Percentiles rank a stretch among this genome's conserved stretches.
Evolutionary conservation across 2,113 vertebrate genomes (phyloP).

Genomic region (Monopterus albus): DNA sequence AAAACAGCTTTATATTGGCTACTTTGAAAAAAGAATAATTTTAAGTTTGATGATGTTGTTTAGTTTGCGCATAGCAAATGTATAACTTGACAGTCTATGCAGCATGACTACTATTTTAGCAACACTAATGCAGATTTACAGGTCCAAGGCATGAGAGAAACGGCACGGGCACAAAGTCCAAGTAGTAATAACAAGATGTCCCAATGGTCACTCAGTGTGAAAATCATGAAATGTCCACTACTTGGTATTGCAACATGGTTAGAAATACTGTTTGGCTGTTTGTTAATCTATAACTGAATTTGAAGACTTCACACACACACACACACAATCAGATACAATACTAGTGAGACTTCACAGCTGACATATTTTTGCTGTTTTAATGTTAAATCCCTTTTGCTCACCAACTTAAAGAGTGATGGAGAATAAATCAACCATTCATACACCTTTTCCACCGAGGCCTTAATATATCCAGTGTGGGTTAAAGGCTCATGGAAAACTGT

Average conservation of each 20-base stretch:
- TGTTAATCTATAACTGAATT: constrained; percentile 47
- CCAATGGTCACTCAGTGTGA: constrained; percentile 29
- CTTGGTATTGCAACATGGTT: constrained; percentile 42
- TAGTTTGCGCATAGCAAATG: neutral
- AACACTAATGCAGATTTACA: neutral
- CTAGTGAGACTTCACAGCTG: neutral
- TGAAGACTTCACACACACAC: neutral
- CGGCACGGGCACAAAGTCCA: constrained; percentile 24
- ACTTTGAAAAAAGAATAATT: neutral
- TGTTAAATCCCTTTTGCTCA: constrained; percentile 40
- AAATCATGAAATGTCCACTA: constrained; percentile 49
- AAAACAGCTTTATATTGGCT: neutral
- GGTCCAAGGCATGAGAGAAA: neutral
- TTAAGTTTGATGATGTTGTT: neutral
- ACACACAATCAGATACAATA: constrained; percentile 5
- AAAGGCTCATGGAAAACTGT: neutral
- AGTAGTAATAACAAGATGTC: constrained; percentile 29
- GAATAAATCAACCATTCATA: constrained; percentile 65
- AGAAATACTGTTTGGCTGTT: constrained; percentile 49
- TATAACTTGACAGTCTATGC: neutral
- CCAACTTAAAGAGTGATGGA: constrained; percentile 22
- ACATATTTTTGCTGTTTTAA: constrained; percentile 38
- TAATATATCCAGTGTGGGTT: neutral
- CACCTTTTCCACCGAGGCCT: neutral
- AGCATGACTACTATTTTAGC: neutral